Base-by-base conservation (phyloP, 2,888 invertebrate genomes). In the Trachelus stipa region DNA sequence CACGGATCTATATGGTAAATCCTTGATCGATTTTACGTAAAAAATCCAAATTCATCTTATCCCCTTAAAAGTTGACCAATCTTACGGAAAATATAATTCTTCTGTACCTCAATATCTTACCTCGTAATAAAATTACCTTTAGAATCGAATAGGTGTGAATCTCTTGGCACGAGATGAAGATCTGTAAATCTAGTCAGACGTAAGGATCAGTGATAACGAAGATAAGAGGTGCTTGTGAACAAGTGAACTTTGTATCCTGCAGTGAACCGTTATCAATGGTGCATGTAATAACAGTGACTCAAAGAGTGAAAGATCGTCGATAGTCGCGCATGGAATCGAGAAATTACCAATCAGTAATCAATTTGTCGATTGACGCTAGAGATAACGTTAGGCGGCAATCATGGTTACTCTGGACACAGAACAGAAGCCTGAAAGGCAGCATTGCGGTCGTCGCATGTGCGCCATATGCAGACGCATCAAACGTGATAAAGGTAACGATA, bases 381-480 rank as follows among this genome's bases (percentile, higher is more conserved):
- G 80, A 80, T 81, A 78, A 71, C 71, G 71, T 31, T 34, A 31
- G 71, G 31, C 15, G 31, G 15, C 71, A 34, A 88, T 82, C 86
- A 91, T 91, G 91, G 91, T 91, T 87, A 91, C 91, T 86, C 84
- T 91, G 89, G 91, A 91, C 88, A 90, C 91, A 77, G 91, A 90
- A 82, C 91, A 90, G 86, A 91, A 91, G 87, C 90, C 90, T 78
- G 91, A 91, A 83, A 85, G 91, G 88, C 90, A 90, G 84, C 91
- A 91, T 80, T 91, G 91, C 84, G 90, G 88, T 76, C 87, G 91
- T 73, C 90, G 91, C 79, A 91, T 91, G 91, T 91, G 91, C 85
- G 91, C 91, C 79, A 91, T 91, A 87, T 91, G 91, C 88, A 88
- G 91, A 86, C 89, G 91, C 86, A 89, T 91, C 88, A 90, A 89